Base-by-base conservation (phyloP, 2,888 invertebrate genomes). In the Sphaerophoria rueppellii region DNA sequence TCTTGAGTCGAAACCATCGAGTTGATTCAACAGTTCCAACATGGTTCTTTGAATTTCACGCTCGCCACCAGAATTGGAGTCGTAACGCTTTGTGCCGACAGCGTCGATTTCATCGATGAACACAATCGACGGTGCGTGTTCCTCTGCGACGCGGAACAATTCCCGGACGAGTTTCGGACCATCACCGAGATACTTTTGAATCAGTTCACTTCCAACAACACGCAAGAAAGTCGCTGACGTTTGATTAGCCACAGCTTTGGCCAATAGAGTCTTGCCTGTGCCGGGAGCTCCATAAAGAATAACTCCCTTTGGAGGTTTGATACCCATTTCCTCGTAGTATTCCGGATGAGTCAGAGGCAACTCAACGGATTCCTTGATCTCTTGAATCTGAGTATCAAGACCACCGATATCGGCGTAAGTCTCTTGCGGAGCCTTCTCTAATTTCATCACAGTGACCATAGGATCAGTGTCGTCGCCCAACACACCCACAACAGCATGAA, bases 21-120 rank as follows among this genome's bases (percentile, higher is more conserved):
- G 93, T 91, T 99, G 99, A 93, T 99, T 99, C 12, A 99, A 93
- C 79, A 99, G 93, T 92, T 99, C 99, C 92, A 99, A 95, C 99
- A 99, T 99, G 78, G 99, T 99, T 91, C 99, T 95, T 92, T 99
- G 99, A 91, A 99, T 99, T 94, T 99, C 99, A 86, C 99, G 94
- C 91, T 99, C 99, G 79, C 99, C 99, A 50, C 99, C 99, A 69
- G 99, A 99, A 92, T 99, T 99, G 0, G 99, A 99, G 90, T 99
- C 99, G 91, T 99, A 99, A 91, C 98, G 95, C 93, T 99, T 99
- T 6, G 99, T 99, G 77, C 99, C 99, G 12, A 99, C 98, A 37
- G 99, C 99, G 93, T 99, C 99, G 89, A 99, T 99, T 94, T 99
- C 99, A 93, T 99, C 99, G 89, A 99, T 99, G 90, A 99, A 99